These are phyloP conservation scores for Melanostoma mellinum DNA, from an alignment of 2,888 invertebrate species.

Conservation along the genomic window DNA sequence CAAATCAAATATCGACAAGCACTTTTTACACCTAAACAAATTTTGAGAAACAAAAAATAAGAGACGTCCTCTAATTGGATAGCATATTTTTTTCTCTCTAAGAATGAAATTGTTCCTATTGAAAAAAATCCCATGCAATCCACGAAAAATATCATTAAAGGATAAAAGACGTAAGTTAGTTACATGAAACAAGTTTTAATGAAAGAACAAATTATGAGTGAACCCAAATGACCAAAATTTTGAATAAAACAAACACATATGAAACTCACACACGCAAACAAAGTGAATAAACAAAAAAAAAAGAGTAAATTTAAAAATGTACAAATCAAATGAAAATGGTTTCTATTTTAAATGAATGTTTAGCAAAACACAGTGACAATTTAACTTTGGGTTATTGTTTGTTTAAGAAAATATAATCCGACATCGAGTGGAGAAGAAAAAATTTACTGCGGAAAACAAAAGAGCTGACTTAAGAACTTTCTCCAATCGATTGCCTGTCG, in stretches of 20 bases:
- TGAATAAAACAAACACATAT: conserved; percentile 31
- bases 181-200: conserved; percentile 38
- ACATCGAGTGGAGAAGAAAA: conserved; percentile 39
- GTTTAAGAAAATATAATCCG: conserved; percentile 14
- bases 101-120: conserved; percentile 16
- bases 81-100: conserved; percentile 31
- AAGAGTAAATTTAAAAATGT: conserved; percentile 15
- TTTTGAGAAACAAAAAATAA: conserved; percentile 45
- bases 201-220: conserved; percentile 30
- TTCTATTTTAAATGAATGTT: conserved; percentile 41
- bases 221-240: conserved; percentile 60
- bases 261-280: conserved; percentile 61
- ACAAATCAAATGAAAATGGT: conserved; percentile 37
- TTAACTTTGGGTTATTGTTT: conserved; percentile 8
- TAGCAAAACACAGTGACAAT: conserved; percentile 67
- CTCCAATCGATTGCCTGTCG: conserved; percentile 35
- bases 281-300: conserved; percentile 31
- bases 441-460: background rate
- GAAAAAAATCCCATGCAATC: conserved; percentile 56
- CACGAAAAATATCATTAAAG: conserved; percentile 40
- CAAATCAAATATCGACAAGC: conserved; percentile 48
- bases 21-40: conserved; percentile 52
- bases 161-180: conserved; percentile 60
- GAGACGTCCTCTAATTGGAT: conserved; percentile 13
- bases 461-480: conserved; percentile 9